phyloP scores from a whole-genome alignment of 2,888 invertebrate species.

The Hydrotaea diabolus region DNA sequence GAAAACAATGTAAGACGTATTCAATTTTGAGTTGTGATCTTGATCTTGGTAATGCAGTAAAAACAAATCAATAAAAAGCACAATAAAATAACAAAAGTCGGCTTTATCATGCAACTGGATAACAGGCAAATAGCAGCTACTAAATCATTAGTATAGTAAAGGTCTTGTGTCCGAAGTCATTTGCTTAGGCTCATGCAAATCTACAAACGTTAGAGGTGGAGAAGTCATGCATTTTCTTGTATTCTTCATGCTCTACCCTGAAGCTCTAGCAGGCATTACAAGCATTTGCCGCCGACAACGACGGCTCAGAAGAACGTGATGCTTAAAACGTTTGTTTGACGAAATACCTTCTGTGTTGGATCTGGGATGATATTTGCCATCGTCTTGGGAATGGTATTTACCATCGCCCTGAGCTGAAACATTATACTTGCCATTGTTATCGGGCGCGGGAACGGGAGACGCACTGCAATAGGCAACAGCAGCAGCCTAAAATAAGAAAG shows the following conservation, averaged over 20 bases:
- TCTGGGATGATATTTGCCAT: constrained; percentile 75
- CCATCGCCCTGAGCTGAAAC: constrained; percentile 75
- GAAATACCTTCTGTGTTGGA: constrained; percentile 77
- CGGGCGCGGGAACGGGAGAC: constrained; percentile 70
- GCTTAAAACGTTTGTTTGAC: constrained; percentile 21
- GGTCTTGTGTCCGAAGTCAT: not conserved
- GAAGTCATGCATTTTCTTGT: not conserved
- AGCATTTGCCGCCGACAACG: too few relatives aligned
- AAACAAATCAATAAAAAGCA: not conserved
- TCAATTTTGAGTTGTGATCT: not conserved
- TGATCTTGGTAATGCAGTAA: not conserved
- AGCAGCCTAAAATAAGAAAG: constrained; percentile 71
- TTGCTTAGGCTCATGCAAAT: not conserved
- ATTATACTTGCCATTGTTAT: constrained; percentile 78
- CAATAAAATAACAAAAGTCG: not conserved
- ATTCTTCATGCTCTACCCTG: not conserved
- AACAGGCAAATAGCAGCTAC: too few relatives aligned
- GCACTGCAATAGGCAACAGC: constrained; percentile 73
- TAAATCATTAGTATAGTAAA: too few relatives aligned
- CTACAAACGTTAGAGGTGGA: not conserved
- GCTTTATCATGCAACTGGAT: not conserved
- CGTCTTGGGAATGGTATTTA: constrained; percentile 73
- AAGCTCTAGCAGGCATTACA: constrained; percentile 3
- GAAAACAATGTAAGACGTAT: not conserved
- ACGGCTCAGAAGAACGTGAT: not conserved